These are phyloP conservation scores for Myioborus miniatus DNA, from an alignment of 2,797 vertebrate species.

Conservation along the genomic window DNA sequence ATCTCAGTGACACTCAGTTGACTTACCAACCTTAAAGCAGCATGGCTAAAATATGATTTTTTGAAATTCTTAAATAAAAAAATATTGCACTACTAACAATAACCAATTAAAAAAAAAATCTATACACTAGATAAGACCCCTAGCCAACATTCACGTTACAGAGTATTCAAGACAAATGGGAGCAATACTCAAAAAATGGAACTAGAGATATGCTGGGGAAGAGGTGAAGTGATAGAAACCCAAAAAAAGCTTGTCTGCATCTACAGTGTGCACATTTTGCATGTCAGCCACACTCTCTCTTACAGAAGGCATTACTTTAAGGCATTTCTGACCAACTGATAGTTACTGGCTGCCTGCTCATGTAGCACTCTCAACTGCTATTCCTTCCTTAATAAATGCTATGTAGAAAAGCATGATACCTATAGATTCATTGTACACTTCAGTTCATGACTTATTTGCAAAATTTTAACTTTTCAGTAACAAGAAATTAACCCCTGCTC, in stretches of 20 bases:
- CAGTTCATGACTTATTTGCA: neutral
- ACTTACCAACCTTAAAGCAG: neutral
- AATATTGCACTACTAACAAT: neutral
- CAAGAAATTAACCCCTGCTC: neutral
- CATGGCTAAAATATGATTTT: accelerated
- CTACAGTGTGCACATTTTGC: neutral
- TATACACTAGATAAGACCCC: neutral
- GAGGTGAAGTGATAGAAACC: accelerated
- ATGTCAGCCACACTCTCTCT: neutral
- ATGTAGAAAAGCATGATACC: neutral
- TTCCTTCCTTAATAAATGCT: neutral
- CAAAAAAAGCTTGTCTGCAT: neutral
- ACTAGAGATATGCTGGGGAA: neutral
- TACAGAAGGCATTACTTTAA: neutral
- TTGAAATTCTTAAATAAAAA: neutral
- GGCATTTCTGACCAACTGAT: neutral
- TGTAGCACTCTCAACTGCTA: neutral
- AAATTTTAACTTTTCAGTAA: neutral
- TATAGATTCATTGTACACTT: neutral
- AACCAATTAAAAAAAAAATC: neutral
- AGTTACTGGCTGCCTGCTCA: neutral
- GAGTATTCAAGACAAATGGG: neutral
- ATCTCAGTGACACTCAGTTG: neutral
- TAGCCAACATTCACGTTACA: neutral
- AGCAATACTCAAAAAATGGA: neutral